Base-by-base conservation (phyloP, 2,888 invertebrate genomes). In the Neria commutata region DNA sequence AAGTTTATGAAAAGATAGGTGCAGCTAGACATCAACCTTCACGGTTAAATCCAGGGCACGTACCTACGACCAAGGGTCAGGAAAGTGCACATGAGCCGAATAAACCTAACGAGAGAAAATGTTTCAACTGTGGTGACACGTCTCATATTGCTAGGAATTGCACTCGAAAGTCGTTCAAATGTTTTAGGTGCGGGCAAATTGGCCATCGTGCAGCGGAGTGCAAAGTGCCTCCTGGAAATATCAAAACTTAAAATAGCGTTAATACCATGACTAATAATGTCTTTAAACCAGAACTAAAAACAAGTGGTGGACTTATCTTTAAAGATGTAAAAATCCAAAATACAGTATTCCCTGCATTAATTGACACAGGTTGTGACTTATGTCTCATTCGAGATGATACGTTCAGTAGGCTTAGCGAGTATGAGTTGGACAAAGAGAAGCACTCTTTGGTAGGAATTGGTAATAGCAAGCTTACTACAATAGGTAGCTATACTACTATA, bases 351-450 rank as follows among this genome's bases (percentile, higher is more conserved):
- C 56, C 56, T 21, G 53, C 56, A n/a, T n/a, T 60, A 19, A 29
- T 60, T 10, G 60, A 60, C 11, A 60, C 60, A 6, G 60, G 56
- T 1, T 53, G 60, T 16, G 60, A 60, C 34, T 16, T 60, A 6
- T 48, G 46, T 50, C 34, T 50, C 1, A n/a, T 59, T 0, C 26
- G 50, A 2, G 45, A 59, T n/a, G 54, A 54, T 19, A 17, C 37
- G 1, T 11, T 59, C 3, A 6, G 17, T 14, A 25, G 8, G 37
- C 2, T 50, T 6, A 54, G 50, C 11, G 50, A 50, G 2, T 3
- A n/a, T 3, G 29, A 56, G 19, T 29, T 50, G 2, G 2, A 51
- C 17, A 23, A 42, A 21, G 21, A 56, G 46, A n/a, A n/a, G n/a
- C n/a, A n/a, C n/a, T n/a, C n/a, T 45, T 45, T 56, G 14, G 19